Percentiles rank a stretch among this genome's conserved stretches.
Evolutionary conservation across 2,797 vertebrate genomes (phyloP).

Genomic region (Enteromius trimaculatus): DNA sequence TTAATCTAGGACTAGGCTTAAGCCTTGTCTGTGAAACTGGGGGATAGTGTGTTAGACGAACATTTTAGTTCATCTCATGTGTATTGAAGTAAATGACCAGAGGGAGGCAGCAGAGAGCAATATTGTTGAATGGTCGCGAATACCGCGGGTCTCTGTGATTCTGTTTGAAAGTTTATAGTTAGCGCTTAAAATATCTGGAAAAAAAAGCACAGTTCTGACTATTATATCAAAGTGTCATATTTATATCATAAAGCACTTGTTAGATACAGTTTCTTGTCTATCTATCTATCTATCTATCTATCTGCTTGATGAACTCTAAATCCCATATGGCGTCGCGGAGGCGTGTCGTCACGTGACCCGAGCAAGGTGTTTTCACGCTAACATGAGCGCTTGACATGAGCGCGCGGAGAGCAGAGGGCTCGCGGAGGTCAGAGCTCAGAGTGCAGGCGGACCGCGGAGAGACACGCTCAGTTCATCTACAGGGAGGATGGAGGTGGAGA

Average conservation of each 20-base stretch:
- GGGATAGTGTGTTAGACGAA: too few relatives aligned
- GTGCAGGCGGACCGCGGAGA: slow-evolving; percentile 18
- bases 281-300: neutral
- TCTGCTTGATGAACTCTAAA: slow-evolving; percentile 2
- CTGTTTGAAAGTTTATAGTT: neutral
- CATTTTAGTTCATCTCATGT: too few relatives aligned
- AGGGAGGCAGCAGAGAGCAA: slow-evolving; percentile 12
- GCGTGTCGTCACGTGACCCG: slow-evolving; percentile 43
- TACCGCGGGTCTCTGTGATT: neutral
- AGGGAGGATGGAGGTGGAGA: slow-evolving; percentile 81
- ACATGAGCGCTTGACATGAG: slow-evolving; percentile 22
- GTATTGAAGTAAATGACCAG: neutral
- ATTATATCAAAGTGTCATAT: neutral
- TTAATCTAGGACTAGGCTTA: too few relatives aligned
- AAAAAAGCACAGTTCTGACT: neutral
- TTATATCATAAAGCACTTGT: neutral
- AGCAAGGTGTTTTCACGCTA: slow-evolving; percentile 49
- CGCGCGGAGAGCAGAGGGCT: slow-evolving; percentile 29
- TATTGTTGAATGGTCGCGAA: neutral
- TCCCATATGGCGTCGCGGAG: slow-evolving; percentile 8
- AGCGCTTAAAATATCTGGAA: neutral
- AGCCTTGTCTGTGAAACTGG: too few relatives aligned
- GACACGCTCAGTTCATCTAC: slow-evolving; percentile 25
- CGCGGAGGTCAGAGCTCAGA: slow-evolving; percentile 41
- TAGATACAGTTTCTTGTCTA: too few relatives aligned